Percentiles rank a stretch among this genome's conserved stretches.
Evolutionary conservation across 1,140 invertebrate species (phyloP).

Genomic region (Drosophila trapezifrons): DNA sequence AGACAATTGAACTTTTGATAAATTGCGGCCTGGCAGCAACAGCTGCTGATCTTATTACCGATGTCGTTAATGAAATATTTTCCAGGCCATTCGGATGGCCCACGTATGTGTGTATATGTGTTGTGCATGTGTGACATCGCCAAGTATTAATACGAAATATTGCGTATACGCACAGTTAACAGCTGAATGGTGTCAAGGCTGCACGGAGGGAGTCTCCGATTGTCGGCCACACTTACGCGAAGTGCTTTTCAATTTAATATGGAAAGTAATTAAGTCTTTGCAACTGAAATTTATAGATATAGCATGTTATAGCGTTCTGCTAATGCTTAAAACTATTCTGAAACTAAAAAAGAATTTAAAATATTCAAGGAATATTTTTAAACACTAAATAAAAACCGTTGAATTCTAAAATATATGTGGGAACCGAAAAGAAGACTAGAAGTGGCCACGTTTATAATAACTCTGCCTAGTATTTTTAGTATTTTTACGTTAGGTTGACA

Average conservation of each 20-base stretch:
- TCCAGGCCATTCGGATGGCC: conserved; percentile 8
- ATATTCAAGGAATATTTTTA: neutral
- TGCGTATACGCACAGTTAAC: conserved; percentile 48
- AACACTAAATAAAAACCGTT: neutral
- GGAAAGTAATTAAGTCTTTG: neutral
- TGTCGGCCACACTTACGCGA: neutral
- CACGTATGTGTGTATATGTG: neutral
- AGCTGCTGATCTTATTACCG: conserved; percentile 65
- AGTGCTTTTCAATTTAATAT: neutral
- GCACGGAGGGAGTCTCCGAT: neutral
- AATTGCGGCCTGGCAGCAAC: conserved; percentile 53
- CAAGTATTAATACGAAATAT: conserved; percentile 35
- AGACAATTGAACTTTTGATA: conserved; percentile 73
- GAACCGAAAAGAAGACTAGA: too few species aligned
- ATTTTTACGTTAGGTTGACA: too few species aligned
- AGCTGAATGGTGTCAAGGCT: conserved; percentile 22
- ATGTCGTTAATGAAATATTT: conserved; percentile 58
- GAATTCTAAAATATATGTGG: too few species aligned
- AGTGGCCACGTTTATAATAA: too few species aligned
- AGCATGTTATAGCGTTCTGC: too few species aligned
- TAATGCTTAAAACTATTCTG: too few species aligned
- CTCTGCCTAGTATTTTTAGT: too few species aligned
- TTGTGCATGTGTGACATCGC: conserved; percentile 5
- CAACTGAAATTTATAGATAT: neutral
- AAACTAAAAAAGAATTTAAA: too few species aligned